phyloP scores from a whole-genome alignment of 2,888 invertebrate species.

The Dimorphilus gyrociliatus region DNA sequence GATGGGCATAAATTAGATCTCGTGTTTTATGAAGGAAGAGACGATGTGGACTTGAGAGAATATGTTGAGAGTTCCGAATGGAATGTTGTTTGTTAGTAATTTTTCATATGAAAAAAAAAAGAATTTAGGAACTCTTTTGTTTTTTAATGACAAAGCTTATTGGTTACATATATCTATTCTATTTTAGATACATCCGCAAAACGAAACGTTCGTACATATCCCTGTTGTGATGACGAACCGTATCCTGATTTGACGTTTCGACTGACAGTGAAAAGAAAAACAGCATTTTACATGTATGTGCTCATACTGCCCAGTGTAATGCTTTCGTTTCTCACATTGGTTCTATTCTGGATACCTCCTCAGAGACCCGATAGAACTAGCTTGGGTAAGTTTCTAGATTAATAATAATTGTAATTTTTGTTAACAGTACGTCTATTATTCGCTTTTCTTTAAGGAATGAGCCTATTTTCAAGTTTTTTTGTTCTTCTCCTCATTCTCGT shows the following conservation, averaged over 20 bases:
- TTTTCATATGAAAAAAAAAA: neutral
- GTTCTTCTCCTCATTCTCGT: constrained; percentile 30
- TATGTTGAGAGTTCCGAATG: constrained; percentile 11
- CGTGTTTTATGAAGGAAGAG: constrained; percentile 12
- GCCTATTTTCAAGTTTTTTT: constrained; percentile 35
- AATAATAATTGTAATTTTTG: neutral
- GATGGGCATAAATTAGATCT: constrained; percentile 7
- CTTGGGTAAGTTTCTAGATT: constrained; percentile 10
- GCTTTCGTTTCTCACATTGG: constrained; percentile 16
- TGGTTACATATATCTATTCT: neutral
- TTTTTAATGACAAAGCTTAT: neutral
- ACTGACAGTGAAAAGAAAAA: constrained; percentile 8
- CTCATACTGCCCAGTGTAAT: constrained; percentile 16
- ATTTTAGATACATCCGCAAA: neutral
- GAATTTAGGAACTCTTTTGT: neutral
- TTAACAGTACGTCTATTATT: neutral
- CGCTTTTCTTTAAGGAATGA: constrained; percentile 26
- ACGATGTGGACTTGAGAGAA: constrained; percentile 12
- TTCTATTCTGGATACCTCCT: constrained; percentile 20
- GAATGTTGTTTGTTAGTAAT: constrained; percentile 5
- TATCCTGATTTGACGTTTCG: constrained; percentile 12
- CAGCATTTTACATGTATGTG: constrained; percentile 17
- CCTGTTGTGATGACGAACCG: constrained; percentile 12
- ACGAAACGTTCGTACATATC: constrained; percentile 8
- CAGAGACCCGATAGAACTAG: constrained; percentile 18